Conservation (phyloP, 35 echinoderm and acorn worm genomes). For the Holothuria glaberrima region DNA sequence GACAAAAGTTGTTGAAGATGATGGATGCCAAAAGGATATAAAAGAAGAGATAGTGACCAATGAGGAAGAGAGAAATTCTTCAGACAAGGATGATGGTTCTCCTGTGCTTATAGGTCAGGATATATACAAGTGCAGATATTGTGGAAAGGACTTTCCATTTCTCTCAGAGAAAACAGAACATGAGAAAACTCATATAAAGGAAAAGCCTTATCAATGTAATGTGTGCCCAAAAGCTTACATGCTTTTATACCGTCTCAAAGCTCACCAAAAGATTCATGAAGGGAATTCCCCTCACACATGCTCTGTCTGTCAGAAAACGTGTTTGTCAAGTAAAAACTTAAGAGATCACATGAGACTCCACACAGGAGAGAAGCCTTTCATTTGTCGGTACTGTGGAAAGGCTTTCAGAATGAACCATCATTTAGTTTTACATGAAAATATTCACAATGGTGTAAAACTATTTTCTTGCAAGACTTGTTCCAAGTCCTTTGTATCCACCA, state of each 20-base stretch:
- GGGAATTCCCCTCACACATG: constrained; percentile 35
- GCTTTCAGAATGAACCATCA: constrained; percentile 63
- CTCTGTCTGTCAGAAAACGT: constrained; percentile 61
- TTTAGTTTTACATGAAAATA: constrained; percentile 58
- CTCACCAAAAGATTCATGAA: constrained; percentile 32
- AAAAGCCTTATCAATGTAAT: constrained; percentile 13
- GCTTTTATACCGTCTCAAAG: neutral
- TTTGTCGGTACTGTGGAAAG: constrained; percentile 72
- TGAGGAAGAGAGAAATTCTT: neutral
- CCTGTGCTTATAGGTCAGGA: neutral
- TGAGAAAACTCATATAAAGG: constrained; percentile 34
- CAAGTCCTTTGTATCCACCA: constrained; percentile 44
- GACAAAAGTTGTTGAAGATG: too few relatives aligned
- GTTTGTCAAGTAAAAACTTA: constrained; percentile 56
- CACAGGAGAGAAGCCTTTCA: constrained; percentile 70
- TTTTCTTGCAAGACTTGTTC: constrained; percentile 51
- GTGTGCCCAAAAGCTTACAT: constrained; percentile 36
- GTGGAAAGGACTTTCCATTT: constrained; percentile 16
- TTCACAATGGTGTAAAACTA: constrained; percentile 69
- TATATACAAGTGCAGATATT: constrained; percentile 49
- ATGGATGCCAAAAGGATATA: too few relatives aligned
- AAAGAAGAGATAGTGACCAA: too few relatives aligned
- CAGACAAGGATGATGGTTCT: too few relatives aligned
- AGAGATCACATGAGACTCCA: constrained; percentile 58
- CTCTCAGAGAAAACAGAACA: constrained; percentile 33